Percentiles rank a stretch among this genome's conserved stretches.
Evolutionary conservation across 92 coral and sea anemone species (phyloP).

Genomic region (Epizoanthus stellaris): DNA sequence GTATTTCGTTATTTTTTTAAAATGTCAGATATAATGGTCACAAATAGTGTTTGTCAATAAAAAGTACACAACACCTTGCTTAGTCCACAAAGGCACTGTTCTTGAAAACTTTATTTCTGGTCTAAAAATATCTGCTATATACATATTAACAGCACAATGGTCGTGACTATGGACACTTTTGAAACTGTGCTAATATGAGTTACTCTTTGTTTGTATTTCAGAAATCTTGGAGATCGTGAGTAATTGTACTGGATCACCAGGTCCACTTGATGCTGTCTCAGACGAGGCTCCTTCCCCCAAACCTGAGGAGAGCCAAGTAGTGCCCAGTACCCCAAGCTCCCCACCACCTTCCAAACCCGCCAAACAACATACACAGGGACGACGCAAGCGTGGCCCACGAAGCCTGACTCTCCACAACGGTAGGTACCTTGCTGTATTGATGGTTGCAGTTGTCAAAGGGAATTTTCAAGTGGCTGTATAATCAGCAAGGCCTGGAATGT

Average conservation of each 20-base stretch:
- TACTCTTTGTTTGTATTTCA: not conserved
- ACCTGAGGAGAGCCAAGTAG: constrained; percentile 29
- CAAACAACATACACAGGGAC: constrained; percentile 1
- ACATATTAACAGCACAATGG: too few relatives aligned
- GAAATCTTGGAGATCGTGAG: constrained; percentile 12
- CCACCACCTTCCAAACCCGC: not conserved
- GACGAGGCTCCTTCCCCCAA: constrained; percentile 17
- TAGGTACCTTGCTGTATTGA: not conserved
- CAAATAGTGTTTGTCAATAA: too few relatives aligned
- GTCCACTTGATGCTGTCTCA: not conserved
- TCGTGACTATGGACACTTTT: too few relatives aligned
- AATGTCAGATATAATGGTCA: too few relatives aligned
- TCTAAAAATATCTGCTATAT: too few relatives aligned
- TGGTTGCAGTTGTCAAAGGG: too few relatives aligned
- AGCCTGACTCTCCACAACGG: constrained; percentile 30
- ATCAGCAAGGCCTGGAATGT: not conserved
- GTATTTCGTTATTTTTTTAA: not conserved
- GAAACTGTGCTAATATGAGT: not conserved
- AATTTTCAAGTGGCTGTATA: too few relatives aligned
- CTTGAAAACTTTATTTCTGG: too few relatives aligned
- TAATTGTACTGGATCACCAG: constrained; percentile 12
- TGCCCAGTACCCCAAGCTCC: not conserved
- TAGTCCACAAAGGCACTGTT: too few relatives aligned
- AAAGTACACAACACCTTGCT: too few relatives aligned
- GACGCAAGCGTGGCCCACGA: constrained; percentile 41